These are phyloP conservation scores for Macrosoma leucophasiata DNA, from an alignment of 2,888 invertebrate species.

Conservation along the genomic window DNA sequence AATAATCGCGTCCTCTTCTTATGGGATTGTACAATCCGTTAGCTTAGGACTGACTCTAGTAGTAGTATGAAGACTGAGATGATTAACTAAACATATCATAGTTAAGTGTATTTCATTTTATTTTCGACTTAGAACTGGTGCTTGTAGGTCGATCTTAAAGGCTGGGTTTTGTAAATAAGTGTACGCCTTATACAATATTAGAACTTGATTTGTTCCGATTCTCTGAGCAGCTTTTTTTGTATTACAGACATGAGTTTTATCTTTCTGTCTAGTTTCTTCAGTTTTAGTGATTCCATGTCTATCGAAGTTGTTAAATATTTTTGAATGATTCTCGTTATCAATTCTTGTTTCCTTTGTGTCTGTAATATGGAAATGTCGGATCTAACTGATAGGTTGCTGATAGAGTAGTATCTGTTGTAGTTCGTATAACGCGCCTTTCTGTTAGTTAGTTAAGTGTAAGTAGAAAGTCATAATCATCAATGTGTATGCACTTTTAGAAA, in stretches of 20 bases:
- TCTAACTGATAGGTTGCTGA: constrained; percentile 20
- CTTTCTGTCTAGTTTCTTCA: constrained; percentile 2
- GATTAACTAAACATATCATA: constrained; percentile 72
- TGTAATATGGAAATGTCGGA: constrained; percentile 18
- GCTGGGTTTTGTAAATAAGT: constrained; percentile 74
- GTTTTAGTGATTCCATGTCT: constrained; percentile 4
- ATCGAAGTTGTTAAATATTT: constrained; percentile 1
- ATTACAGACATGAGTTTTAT: constrained; percentile 30
- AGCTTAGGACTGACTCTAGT: constrained; percentile 72
- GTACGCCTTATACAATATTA: constrained; percentile 68
- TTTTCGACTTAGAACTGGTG: constrained; percentile 75
- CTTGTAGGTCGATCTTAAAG: constrained; percentile 74
- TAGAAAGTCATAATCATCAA: constrained; percentile 48
- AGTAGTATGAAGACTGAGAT: constrained; percentile 73
- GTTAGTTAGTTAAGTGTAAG: constrained; percentile 52
- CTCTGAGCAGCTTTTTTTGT: constrained; percentile 30
- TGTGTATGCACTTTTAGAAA: constrained; percentile 58
- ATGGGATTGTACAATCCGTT: constrained; percentile 70
- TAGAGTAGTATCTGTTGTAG: constrained; percentile 43
- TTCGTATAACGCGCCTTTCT: constrained; percentile 50
- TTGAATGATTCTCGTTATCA: constrained; percentile 7
- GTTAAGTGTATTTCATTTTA: constrained; percentile 64
- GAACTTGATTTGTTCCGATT: constrained; percentile 33
- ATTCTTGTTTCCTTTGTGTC: constrained; percentile 7
- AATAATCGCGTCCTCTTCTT: constrained; percentile 73